These are phyloP conservation scores for rabbit (Oryctolagus cuniculus) DNA, from an alignment of 2,113 vertebrate genomes.

Conservation along the genomic window DNA sequence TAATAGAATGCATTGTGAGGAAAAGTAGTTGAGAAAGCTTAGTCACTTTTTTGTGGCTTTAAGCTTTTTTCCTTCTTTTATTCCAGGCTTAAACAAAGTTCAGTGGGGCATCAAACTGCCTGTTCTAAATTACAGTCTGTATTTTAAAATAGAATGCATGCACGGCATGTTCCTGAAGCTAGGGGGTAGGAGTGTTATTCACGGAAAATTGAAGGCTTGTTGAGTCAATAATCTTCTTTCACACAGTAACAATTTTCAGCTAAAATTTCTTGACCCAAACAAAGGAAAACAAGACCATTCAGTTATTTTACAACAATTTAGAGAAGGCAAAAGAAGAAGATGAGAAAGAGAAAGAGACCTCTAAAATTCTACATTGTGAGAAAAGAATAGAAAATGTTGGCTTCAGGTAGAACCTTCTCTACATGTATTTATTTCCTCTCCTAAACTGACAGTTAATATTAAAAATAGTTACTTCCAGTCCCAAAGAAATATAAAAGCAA, in stretches of 20 bases:
- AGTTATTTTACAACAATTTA: slow-evolving; percentile 89
- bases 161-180: slow-evolving; percentile 90
- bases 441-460: slow-evolving; percentile 64
- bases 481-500: slow-evolving; percentile 73
- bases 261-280: slow-evolving; percentile 94
- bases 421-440: slow-evolving; percentile 62
- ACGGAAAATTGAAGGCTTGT: slow-evolving; percentile 93
- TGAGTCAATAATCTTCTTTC: slow-evolving; percentile 92
- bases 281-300: slow-evolving; percentile 92
- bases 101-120: slow-evolving; percentile 92
- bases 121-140: slow-evolving; percentile 92
- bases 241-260: slow-evolving; percentile 92
- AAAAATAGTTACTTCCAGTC: slow-evolving; percentile 81
- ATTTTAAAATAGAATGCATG: slow-evolving; percentile 92
- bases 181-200: slow-evolving; percentile 91
- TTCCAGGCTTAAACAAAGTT: slow-evolving; percentile 93
- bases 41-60: slow-evolving; percentile 88
- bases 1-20: slow-evolving; percentile 72
- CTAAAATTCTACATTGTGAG: slow-evolving; percentile 76
- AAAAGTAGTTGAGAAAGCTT: slow-evolving; percentile 86
- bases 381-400: slow-evolving; percentile 80
- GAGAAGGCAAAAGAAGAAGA: slow-evolving; percentile 81
- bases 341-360: slow-evolving; percentile 59
- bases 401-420: slow-evolving; percentile 63
- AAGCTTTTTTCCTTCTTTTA: slow-evolving; percentile 87